Conservation (phyloP, 2,113 vertebrate genomes). For the Saguinus imperator region DNA sequence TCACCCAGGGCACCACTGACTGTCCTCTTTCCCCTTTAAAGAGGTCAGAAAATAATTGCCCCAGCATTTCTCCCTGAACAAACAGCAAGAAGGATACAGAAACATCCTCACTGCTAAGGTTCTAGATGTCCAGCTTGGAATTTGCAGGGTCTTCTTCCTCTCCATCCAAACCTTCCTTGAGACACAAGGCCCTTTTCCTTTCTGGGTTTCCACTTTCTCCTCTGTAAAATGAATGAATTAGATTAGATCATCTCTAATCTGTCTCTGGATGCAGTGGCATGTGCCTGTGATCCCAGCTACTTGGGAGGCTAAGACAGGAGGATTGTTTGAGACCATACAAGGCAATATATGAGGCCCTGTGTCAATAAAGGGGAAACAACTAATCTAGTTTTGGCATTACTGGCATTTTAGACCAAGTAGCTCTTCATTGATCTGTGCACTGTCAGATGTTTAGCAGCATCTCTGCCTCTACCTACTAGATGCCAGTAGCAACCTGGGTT, state of each 20-base stretch:
- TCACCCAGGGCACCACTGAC: neutral
- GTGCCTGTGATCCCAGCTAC: no score
- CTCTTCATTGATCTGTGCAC: neutral
- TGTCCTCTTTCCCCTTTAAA: neutral
- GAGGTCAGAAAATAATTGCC: neutral
- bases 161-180: rapidly evolving
- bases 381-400: neutral
- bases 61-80: neutral
- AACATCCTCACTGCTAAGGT: neutral
- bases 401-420: neutral
- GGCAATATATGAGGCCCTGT: no score
- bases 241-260: no score
- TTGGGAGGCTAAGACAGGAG: no score
- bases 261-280: no score
- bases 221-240: no score
- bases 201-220: neutral
- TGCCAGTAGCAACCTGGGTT: neutral
- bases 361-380: no score
- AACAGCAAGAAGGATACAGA: neutral
- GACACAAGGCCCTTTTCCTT: neutral
- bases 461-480: neutral
- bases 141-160: neutral
- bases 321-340: no score
- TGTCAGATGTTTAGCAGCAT: neutral
- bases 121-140: neutral